Base-by-base conservation (phyloP, 2,113 vertebrate species). In the Corythaixoides concolor region DNA sequence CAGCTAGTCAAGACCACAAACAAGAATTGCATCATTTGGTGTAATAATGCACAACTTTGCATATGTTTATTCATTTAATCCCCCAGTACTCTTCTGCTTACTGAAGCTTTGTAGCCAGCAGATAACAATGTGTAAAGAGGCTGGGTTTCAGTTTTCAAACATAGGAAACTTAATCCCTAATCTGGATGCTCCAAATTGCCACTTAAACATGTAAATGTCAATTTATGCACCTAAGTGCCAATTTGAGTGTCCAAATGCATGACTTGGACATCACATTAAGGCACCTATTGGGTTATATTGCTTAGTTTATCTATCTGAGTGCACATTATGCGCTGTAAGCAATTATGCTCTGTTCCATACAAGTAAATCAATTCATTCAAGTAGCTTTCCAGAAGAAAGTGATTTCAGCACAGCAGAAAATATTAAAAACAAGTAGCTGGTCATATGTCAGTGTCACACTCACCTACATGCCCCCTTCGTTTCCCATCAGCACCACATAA, bases 231-330 rank as follows among this genome's bases (percentile, higher is more conserved):
- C 89, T 79, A 92, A 96, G 84, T 95, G 86, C 90, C 95, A 94
- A 96, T 97, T 82, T 95, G 91, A 93, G 87, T 79, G 77, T 94
- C 97, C 95, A 96, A 92, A 97, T 89, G 87, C 89, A 73, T 89
- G 87, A 82, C 94, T 97, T 91, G 95, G 96, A 93, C 94, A 95
- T 79, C 86, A 69, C 84, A 95, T 96, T 97, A 97, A 96, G 69
- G 35, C 84, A 95, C 41, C 92, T 70, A 41, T 85, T 69, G 92
- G 93, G 64, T 96, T 86, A 70, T 89, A 96, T 91, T 60, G 24
- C 92, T 95, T 97, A 89, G 93, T 97, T 95, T 94, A 91, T 95
- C 91, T 96, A 60, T 89, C 74, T 69, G 92, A 97, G 93, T 94
- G 89, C 90, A 94, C 93, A 92, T 96, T 76, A 96, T 93, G 84